Conservation (phyloP, 2,113 vertebrate genomes). For the Pygoscelis antarcticus region DNA sequence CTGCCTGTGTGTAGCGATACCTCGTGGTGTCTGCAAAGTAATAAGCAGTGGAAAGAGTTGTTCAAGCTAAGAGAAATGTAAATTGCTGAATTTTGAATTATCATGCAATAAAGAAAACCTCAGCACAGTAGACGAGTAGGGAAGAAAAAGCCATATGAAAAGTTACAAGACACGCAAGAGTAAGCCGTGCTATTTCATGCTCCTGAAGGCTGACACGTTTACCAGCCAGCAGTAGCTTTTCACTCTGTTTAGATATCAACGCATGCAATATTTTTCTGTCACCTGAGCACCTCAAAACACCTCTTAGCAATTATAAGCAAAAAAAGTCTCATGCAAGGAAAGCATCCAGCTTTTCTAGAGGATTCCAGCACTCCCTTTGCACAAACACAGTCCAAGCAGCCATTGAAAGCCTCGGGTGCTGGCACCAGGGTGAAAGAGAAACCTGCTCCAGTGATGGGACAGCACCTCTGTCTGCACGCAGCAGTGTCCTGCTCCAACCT, state of each 20-base stretch:
- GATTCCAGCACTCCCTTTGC: background rate
- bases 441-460: background rate
- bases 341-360: background rate
- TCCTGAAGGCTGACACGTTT: background rate
- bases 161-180: background rate
- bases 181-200: background rate
- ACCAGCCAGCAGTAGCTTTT: background rate
- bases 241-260: background rate
- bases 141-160: background rate
- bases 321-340: background rate
- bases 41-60: background rate
- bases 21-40: slow-evolving; percentile 4
- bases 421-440: background rate
- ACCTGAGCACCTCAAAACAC: background rate
- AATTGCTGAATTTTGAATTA: slow-evolving; percentile 36
- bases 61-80: slow-evolving; percentile 46
- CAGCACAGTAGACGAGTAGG: background rate
- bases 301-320: background rate
- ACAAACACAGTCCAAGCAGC: background rate
- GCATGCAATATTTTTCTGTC: background rate
- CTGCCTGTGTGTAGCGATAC: background rate
- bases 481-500: background rate
- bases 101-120: slow-evolving; percentile 18
- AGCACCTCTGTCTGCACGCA: background rate
- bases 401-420: background rate